Percentiles rank a stretch among this genome's conserved stretches.
Evolutionary conservation across 1,140 invertebrate genomes (phyloP).

Genomic region (Pogonomyrmex barbatus): DNA sequence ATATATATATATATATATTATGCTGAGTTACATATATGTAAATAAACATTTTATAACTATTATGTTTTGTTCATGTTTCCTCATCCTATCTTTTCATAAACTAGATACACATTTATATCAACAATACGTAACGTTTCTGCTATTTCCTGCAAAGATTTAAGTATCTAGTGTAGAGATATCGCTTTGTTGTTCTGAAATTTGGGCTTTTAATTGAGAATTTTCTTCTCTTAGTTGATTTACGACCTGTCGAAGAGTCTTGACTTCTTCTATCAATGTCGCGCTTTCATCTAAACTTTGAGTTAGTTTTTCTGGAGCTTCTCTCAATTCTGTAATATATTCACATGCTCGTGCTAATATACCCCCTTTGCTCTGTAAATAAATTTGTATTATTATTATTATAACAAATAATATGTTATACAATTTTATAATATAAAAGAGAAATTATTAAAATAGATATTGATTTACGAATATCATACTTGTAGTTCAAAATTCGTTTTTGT

Average conservation of each 20-base stretch:
- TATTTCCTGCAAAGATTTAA: conserved; percentile 26
- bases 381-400: background rate
- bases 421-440: background rate
- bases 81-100: conserved; percentile 41
- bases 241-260: conserved; percentile 86
- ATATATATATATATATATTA: conserved; percentile 60
- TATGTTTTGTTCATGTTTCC: conserved; percentile 44
- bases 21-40: conserved; percentile 79
- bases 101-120: background rate
- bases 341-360: conserved; percentile 97
- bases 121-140: background rate
- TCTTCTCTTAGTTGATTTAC: conserved; percentile 87
- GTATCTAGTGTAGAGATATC: conserved; percentile 36
- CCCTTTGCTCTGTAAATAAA: conserved; percentile 92
- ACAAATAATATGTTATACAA: conserved; percentile 2
- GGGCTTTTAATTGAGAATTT: conserved; percentile 85
- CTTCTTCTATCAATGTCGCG: conserved; percentile 85
- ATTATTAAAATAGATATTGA: background rate
- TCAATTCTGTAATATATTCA: conserved; percentile 95
- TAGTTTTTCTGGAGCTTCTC: conserved; percentile 89
- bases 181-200: conserved; percentile 78
- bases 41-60: conserved; percentile 83
- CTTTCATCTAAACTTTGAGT: conserved; percentile 86
- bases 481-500: conserved; percentile 73
- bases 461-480: conserved; percentile 58